Evolutionary conservation across 2,113 vertebrate species (phyloP).

Genomic region (Istiophorus platypterus): DNA sequence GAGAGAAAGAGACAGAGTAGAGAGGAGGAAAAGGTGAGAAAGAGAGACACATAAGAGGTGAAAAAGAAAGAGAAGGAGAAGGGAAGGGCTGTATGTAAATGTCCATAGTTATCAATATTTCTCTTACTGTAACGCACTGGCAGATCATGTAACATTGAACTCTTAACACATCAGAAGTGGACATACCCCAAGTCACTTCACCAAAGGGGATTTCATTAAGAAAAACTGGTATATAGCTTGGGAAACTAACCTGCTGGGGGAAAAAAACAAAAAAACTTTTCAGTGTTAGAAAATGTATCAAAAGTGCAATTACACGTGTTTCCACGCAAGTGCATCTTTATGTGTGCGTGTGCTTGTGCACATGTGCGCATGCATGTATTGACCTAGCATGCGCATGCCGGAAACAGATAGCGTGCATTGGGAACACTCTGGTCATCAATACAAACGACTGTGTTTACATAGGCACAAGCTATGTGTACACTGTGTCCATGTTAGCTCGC

Average conservation of each 20-base stretch:
- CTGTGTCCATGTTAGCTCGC: background rate
- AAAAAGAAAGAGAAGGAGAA: background rate
- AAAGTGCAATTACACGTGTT: background rate
- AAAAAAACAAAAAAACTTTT: too few species aligned
- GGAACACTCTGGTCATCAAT: constrained; percentile 32
- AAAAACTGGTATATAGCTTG: background rate
- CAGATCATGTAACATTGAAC: too few species aligned
- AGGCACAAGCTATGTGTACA: background rate
- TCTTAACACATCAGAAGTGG: background rate
- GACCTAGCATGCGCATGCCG: constrained; percentile 40
- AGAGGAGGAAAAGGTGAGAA: background rate
- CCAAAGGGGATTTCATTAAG: background rate
- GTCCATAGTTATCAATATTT: constrained; percentile 17
- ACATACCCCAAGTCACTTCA: background rate
- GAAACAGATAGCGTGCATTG: constrained; percentile 3
- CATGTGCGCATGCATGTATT: constrained; percentile 17
- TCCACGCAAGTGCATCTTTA: background rate
- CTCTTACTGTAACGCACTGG: constrained; percentile 20
- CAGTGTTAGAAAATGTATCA: too few species aligned
- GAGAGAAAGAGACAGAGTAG: too few species aligned
- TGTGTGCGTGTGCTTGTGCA: background rate
- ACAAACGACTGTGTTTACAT: constrained; percentile 51
- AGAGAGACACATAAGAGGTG: background rate
- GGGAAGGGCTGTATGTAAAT: background rate
- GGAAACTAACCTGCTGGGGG: background rate